These are phyloP conservation scores for Grallaria varia DNA, from an alignment of 2,113 vertebrate species.

Conservation along the genomic window DNA sequence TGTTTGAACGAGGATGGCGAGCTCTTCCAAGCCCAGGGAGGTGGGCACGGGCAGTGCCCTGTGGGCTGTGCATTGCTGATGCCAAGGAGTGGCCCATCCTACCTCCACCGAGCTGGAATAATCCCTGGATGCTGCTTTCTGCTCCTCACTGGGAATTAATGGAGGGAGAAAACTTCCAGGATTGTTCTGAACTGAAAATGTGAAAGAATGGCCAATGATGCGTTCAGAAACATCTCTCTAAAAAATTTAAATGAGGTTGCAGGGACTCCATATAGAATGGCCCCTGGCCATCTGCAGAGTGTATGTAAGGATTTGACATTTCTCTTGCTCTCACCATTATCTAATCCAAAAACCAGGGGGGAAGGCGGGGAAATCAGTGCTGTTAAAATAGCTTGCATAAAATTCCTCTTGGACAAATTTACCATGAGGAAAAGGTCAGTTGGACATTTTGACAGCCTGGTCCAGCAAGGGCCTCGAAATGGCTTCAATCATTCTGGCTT, in stretches of 20 bases:
- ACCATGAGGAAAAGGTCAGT: slow-evolving; percentile 36
- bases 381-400: not conserved
- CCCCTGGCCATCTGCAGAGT: not conserved
- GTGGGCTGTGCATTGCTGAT: rapidly evolving
- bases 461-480: not conserved
- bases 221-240: not conserved
- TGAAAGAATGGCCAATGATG: not conserved
- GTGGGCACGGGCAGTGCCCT: rapidly evolving
- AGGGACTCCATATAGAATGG: not conserved
- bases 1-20: not conserved
- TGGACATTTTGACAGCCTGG: slow-evolving; percentile 31
- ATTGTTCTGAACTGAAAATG: rapidly evolving
- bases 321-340: not conserved
- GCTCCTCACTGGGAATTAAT: not conserved
- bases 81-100: not conserved
- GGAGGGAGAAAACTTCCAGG: not conserved
- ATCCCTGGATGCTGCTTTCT: rapidly evolving
- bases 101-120: not conserved
- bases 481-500: not conserved
- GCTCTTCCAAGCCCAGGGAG: not conserved
- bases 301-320: not conserved
- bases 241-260: not conserved
- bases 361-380: not conserved
- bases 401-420: not conserved
- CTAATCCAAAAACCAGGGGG: not conserved